Evolutionary conservation across 2,797 vertebrate species (phyloP).

Genomic region (Fringilla coelebs): DNA sequence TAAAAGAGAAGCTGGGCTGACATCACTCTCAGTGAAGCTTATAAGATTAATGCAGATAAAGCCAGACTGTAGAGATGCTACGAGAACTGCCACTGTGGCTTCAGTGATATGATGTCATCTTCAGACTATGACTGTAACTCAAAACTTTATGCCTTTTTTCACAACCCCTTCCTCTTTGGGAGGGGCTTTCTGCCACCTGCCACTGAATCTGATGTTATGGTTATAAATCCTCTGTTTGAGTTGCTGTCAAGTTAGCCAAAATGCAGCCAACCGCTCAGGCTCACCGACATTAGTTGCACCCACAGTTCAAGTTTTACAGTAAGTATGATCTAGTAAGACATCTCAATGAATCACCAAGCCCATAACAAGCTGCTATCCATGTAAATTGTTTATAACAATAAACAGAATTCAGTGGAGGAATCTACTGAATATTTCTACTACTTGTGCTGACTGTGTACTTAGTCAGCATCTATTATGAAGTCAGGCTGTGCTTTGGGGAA

Average conservation of each 20-base stretch:
- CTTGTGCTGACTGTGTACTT: neutral
- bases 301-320: accelerated
- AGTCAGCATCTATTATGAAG: slow-evolving; percentile 31
- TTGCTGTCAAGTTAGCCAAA: neutral
- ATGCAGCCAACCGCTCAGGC: neutral
- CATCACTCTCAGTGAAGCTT: neutral
- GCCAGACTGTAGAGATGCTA: neutral
- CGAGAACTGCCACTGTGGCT: accelerated
- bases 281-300: neutral
- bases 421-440: neutral
- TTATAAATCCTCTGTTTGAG: neutral
- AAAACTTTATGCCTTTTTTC: neutral
- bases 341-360: neutral
- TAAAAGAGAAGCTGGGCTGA: neutral
- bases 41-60: neutral
- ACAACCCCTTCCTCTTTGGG: neutral
- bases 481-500: slow-evolving; percentile 15
- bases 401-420: neutral
- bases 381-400: slow-evolving; percentile 6
- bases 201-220: neutral
- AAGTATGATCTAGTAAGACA: neutral
- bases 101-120: neutral
- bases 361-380: neutral
- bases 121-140: neutral
- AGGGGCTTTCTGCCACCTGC: neutral